Evolutionary conservation across 2,113 vertebrate species (phyloP), one percentile per base, ranked within the genome.

Genomic region (Polyodon spathula): DNA sequence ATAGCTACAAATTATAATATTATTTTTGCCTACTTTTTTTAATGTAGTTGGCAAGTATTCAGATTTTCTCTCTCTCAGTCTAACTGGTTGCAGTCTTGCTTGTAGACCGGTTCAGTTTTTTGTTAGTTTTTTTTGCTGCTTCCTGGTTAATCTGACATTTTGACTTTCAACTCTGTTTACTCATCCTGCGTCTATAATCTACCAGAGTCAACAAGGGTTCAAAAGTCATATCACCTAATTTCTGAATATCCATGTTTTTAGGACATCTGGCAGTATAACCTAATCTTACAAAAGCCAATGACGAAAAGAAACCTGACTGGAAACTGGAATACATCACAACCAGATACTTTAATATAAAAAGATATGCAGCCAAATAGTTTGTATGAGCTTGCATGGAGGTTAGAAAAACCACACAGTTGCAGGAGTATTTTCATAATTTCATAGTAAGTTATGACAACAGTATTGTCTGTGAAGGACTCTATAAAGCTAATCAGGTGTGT

Each of bases 281-380:
- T 98, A 97, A 99, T 71, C 88, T 99, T 75, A 95, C 94, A 60
- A 92, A 98, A 1, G 96, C 96, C 67, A 98, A 98, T 60, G 27
- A 86, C 71, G 84, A 85, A 78, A 85, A 86, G 73, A 86, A 83
- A 48, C 77, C 94, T 0, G 74, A 84, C 58, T 98, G 95, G 94
- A 87, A 82, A 64, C 78, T 94, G 67, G 94, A 95, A 72, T 98
- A 97, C 59, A 57, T 78, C 61, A 79, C 97, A 83, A 93, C 91
- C 2, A 80, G 92, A 66, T 72, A 87, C 37, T 97, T 93, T 0
- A 78, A 75, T 37, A 75, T 95, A 67, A 64, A 64, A 77, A 56
- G 90, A 96, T 75, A 78, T 97, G 71, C 85, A 71, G 64, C 92
- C 96, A 1, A 62, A 71, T 52, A 92, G 76, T 69, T 80, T 97